A percentile compares a stretch with the other conserved stretches of the same genome.
phyloP scores from a whole-genome alignment of 2,888 invertebrate species.

The Cosmia pyralina region DNA sequence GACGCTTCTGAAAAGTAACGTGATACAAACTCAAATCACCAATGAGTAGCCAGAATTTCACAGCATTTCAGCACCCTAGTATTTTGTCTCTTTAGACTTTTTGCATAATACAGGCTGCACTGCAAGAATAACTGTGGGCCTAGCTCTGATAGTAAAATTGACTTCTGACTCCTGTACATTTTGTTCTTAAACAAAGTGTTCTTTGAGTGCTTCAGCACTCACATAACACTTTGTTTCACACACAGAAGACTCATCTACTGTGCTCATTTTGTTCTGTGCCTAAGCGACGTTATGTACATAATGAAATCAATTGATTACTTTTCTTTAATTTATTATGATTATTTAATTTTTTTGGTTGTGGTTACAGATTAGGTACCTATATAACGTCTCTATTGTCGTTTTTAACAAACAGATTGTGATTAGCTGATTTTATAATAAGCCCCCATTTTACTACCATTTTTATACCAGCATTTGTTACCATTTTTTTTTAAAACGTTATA shows the following conservation, averaged over 20 bases:
- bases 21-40: not conserved
- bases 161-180: too few relatives aligned
- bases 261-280: not conserved
- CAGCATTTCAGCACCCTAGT: not conserved
- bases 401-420: not conserved
- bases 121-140: not conserved
- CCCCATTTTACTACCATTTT: too few relatives aligned
- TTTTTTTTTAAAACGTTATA: too few relatives aligned
- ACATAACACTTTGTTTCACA: not conserved
- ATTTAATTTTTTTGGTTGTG: constrained; percentile 13
- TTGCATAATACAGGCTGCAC: not conserved
- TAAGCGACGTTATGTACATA: constrained; percentile 10
- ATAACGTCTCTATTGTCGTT: not conserved
- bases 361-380: not conserved
- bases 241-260: constrained; percentile 1
- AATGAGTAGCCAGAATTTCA: not conserved
- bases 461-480: too few relatives aligned
- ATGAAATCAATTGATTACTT: constrained; percentile 35
- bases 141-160: not conserved
- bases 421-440: not conserved
- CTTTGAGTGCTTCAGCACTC: not conserved
- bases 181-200: not conserved
- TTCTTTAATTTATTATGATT: constrained; percentile 32
- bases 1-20: not conserved
- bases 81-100: not conserved